These are phyloP conservation scores for Limnodromus scolopaceus DNA, from an alignment of 2,797 vertebrate genomes.

Conservation along the genomic window DNA sequence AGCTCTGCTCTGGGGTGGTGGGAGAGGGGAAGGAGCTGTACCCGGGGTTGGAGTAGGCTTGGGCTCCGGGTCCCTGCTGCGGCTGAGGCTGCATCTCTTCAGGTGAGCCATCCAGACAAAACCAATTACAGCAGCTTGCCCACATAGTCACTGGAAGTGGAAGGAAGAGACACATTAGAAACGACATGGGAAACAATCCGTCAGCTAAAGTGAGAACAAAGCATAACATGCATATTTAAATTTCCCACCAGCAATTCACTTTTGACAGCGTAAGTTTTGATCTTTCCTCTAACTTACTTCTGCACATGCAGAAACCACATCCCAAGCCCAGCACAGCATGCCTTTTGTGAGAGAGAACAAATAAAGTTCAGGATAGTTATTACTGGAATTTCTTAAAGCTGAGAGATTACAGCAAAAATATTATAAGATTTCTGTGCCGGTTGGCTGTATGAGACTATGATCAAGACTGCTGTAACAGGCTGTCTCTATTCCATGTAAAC, in stretches of 20 bases:
- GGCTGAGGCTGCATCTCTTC: conserved; percentile 72
- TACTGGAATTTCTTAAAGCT: background rate
- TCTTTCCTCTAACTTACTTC: background rate
- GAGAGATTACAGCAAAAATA: background rate
- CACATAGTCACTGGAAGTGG: conserved; percentile 82
- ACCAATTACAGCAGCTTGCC: conserved; percentile 93
- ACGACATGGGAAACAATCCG: fast-evolving
- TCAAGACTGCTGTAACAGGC: background rate
- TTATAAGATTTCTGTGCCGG: background rate
- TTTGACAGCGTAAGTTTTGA: background rate
- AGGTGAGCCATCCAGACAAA: conserved; percentile 87
- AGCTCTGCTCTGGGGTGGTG: conserved; percentile 79
- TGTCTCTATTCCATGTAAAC: background rate
- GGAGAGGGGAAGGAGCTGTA: conserved; percentile 86
- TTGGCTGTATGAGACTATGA: background rate
- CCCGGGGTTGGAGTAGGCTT: conserved; percentile 90
- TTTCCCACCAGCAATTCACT: background rate
- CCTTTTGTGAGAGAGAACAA: background rate
- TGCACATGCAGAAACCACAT: background rate
- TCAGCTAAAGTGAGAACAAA: background rate
- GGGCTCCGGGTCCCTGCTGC: conserved; percentile 59
- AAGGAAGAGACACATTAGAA: background rate
- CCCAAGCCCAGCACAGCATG: fast-evolving
- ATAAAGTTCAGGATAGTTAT: background rate
- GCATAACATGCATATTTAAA: fast-evolving